Percentiles rank a stretch among this genome's conserved stretches.
These are phyloP conservation scores for Himalopsyche japonica DNA, from an alignment of 2,888 invertebrate species.

Conservation along the genomic window DNA sequence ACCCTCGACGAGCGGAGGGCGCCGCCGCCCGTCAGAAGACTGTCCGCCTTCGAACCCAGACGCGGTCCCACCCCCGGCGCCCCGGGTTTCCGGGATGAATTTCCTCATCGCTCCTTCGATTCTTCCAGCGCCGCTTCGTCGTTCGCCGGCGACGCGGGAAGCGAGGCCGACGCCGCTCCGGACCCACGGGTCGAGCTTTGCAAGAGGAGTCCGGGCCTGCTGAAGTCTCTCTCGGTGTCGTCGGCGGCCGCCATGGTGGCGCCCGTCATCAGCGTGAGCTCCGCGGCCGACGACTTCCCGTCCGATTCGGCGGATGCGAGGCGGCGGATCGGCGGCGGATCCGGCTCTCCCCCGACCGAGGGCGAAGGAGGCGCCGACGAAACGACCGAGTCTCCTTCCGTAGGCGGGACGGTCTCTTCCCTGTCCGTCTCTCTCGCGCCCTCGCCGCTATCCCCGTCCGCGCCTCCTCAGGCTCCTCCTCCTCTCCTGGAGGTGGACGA, in stretches of 20 bases:
- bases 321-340: neutral
- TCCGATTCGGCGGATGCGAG: constrained; percentile 39
- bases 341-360: constrained; percentile 24
- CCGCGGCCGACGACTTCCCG: constrained; percentile 66
- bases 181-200: constrained; percentile 48
- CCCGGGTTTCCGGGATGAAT: constrained; percentile 53
- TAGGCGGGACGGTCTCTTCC: constrained; percentile 29
- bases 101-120: constrained; percentile 52
- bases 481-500: constrained; percentile 31
- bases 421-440: constrained; percentile 32
- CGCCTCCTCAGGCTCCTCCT: constrained; percentile 9
- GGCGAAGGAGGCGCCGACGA: constrained; percentile 22
- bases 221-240: constrained; percentile 51
- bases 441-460: constrained; percentile 30
- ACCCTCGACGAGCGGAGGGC: constrained; percentile 65
- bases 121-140: constrained; percentile 44
- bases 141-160: constrained; percentile 48
- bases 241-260: constrained; percentile 50
- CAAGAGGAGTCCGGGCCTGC: constrained; percentile 49
- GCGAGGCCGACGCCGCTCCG: constrained; percentile 42
- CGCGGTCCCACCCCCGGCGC: constrained; percentile 61
- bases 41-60: constrained; percentile 61
- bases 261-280: constrained; percentile 73
- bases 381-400: constrained; percentile 26
- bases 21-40: constrained; percentile 52